Evolutionary conservation across 1,140 invertebrate species (phyloP), one percentile per base, ranked within the genome.

Genomic region (Penaeus japonicus): DNA sequence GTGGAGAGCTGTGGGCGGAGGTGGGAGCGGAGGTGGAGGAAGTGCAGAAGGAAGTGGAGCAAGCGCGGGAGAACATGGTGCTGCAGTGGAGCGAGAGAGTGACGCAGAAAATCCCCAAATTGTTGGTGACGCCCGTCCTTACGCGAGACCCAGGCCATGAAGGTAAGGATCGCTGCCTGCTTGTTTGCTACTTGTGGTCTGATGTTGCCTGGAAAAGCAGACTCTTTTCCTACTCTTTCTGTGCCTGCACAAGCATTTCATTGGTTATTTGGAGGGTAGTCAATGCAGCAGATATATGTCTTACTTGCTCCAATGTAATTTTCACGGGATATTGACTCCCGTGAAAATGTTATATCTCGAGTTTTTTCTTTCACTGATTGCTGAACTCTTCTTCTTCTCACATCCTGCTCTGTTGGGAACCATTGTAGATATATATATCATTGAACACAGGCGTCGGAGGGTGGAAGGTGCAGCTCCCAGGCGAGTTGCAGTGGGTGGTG

Each of bases 401-500:
- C 10, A 15, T 47, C 47, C 1, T 0, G 15, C 5, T 73, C 2
- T 22, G 4, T 3, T 17, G 15, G 65, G 27, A 17, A 73, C 0
- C 12, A 10, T 15, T 15, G 0, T 7, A 27, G 30, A 73, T 17
- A 5, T 27, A 17, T n/a, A 18, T 59, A 35, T 17, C 24, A 22
- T 18, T 7, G 4, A 1, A 39, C 20, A 27, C 87, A 88, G 87
- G 81, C n/a, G 80, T 82, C 10, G 89, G 89, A 12, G 87, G 87
- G n/a, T 90, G 90, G 90, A 30, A 62, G 7, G 90, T 90, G n/a
- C 84, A 84, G 81, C 62, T 89, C 20, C 90, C 90, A 17, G 90
- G 90, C 24, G 86, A 86, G 22, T 54, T 90, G 73, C 90, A 89
- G 80, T 85, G 77, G 12, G 84, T 90, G 10, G 84, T 89, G 73